phyloP scores from a whole-genome alignment of 92 coral and sea anemone species.

The Heteractis magnifica region DNA sequence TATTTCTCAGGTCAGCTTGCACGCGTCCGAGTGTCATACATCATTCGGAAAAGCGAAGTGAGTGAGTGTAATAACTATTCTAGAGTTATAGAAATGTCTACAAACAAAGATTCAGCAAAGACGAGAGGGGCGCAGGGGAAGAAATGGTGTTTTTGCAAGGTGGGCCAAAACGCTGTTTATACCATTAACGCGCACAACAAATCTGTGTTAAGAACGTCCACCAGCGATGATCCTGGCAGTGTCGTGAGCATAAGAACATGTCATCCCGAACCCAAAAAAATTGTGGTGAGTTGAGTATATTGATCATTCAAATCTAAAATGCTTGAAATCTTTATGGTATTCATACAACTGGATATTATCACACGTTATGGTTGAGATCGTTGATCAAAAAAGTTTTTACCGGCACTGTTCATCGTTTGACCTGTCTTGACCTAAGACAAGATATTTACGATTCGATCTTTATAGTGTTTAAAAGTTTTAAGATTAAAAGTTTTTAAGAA shows the following conservation, averaged over 20 bases:
- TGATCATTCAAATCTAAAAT: too few species aligned
- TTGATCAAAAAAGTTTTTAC: too few species aligned
- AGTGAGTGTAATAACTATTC: not conserved
- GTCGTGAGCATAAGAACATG: not conserved
- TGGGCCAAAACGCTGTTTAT: not conserved
- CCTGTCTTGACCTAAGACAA: not conserved
- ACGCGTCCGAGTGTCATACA: not conserved
- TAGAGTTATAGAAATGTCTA: too few species aligned
- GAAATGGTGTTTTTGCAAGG: slow-evolving; percentile 11
- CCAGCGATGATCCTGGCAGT: not conserved
- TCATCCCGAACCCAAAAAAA: not conserved
- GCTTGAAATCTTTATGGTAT: too few species aligned
- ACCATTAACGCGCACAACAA: slow-evolving; percentile 5
- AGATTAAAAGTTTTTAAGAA: too few species aligned
- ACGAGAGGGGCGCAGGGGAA: not conserved
- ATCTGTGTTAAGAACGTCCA: not conserved
- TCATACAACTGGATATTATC: too few species aligned
- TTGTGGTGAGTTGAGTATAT: slow-evolving; percentile 13
- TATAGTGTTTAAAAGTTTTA: too few species aligned
- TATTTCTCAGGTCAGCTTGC: too few species aligned
- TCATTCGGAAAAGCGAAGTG: too few species aligned
- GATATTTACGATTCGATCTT: not conserved
- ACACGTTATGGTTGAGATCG: not conserved
- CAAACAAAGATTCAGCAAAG: not conserved
- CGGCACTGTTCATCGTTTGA: not conserved